These are phyloP conservation scores for Acronicta psi DNA, from an alignment of 2,888 invertebrate species.

Conservation along the genomic window DNA sequence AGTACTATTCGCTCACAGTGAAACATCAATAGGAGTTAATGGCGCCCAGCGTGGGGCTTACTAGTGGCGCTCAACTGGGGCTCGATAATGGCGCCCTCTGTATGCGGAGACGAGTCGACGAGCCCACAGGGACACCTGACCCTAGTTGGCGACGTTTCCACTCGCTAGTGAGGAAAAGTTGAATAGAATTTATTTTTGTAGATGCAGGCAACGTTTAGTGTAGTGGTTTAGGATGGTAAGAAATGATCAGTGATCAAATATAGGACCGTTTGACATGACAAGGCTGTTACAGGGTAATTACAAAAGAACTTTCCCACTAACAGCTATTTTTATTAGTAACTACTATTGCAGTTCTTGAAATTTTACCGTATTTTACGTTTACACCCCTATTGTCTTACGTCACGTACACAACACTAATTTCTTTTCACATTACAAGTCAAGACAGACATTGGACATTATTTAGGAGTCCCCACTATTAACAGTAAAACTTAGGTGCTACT, in stretches of 20 bases:
- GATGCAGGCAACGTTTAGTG: neutral
- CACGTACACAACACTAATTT: neutral
- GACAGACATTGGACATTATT: conserved; percentile 12
- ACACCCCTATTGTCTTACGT: neutral
- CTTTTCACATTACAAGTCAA: conserved; percentile 1
- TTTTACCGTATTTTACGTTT: too few species aligned
- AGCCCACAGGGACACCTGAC: conserved; percentile 43
- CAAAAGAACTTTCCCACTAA: too few species aligned
- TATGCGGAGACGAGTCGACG: conserved; percentile 30
- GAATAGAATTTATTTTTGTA: conserved; percentile 20
- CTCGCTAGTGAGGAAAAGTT: conserved; percentile 28
- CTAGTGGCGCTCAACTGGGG: conserved; percentile 48
- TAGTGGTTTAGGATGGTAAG: too few species aligned
- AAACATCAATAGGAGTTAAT: conserved; percentile 49
- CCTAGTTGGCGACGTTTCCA: conserved; percentile 30
- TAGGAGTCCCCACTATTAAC: neutral
- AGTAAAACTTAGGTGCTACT: conserved; percentile 22
- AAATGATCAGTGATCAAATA: too few species aligned
- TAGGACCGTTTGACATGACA: too few species aligned
- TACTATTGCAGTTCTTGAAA: too few species aligned
- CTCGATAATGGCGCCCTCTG: conserved; percentile 32
- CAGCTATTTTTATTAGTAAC: too few species aligned
- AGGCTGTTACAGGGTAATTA: too few species aligned
- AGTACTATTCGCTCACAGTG: conserved; percentile 8
- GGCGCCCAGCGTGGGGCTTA: conserved; percentile 54